phyloP scores from a whole-genome alignment of 2,888 invertebrate genomes.

The Pelosia muscerda region DNA sequence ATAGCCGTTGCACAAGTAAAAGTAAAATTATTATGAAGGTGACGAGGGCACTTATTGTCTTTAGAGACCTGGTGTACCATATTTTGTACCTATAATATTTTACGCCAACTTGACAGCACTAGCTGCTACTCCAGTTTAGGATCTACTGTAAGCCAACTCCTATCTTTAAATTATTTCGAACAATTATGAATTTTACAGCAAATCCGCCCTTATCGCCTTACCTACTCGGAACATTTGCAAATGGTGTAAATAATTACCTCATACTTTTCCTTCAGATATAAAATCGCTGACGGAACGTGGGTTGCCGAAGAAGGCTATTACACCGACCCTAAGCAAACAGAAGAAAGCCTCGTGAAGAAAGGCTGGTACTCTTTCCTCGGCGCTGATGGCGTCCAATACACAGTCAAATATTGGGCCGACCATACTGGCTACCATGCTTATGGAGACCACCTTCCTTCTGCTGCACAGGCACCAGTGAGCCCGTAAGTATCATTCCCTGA shows the following conservation, averaged over 20 bases:
- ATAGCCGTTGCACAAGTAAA: no score
- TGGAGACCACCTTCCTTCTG: slow-evolving; percentile 80
- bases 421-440: slow-evolving; percentile 79
- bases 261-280: slow-evolving; percentile 63
- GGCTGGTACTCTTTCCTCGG: slow-evolving; percentile 82
- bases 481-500: slow-evolving; percentile 70
- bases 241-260: neutral
- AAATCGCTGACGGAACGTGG: slow-evolving; percentile 79
- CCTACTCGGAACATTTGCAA: no score
- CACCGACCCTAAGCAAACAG: slow-evolving; percentile 66
- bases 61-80: no score
- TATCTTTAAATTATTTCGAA: no score
- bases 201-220: no score
- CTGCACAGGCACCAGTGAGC: slow-evolving; percentile 75
- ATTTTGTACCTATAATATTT: no score
- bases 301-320: slow-evolving; percentile 80
- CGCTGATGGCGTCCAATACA: slow-evolving; percentile 77
- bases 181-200: no score
- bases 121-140: no score
- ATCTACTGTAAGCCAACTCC: no score
- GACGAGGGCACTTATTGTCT: no score
- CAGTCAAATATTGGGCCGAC: slow-evolving; percentile 81
- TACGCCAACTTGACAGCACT: no score
- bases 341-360: slow-evolving; percentile 78
- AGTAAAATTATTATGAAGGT: no score